These are phyloP conservation scores for Dysdera silvatica DNA, from an alignment of 1,140 invertebrate genomes.

Conservation along the genomic window DNA sequence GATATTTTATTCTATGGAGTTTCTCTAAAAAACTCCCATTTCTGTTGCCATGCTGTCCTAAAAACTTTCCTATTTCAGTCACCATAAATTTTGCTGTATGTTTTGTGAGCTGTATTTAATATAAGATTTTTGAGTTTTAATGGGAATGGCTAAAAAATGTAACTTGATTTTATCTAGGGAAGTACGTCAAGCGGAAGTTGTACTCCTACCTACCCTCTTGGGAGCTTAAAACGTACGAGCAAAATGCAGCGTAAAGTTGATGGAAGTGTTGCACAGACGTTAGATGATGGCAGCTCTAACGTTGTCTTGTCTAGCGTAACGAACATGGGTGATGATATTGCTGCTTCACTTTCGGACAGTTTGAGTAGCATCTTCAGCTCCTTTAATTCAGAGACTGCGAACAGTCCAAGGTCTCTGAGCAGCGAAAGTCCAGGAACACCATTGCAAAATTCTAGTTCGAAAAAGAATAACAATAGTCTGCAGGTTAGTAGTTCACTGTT, in stretches of 20 bases:
- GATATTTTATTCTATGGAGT: too few species aligned
- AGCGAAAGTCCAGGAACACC: too few species aligned
- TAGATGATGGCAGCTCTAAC: conserved; percentile 23
- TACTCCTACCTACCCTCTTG: conserved; percentile 22
- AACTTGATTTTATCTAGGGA: too few species aligned
- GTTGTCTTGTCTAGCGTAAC: conserved; percentile 31
- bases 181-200: conserved; percentile 15
- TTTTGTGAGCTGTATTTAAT: too few species aligned
- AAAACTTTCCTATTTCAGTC: too few species aligned
- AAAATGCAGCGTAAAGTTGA: conserved; percentile 33
- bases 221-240: conserved; percentile 30
- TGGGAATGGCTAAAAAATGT: too few species aligned
- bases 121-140: too few species aligned
- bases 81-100: too few species aligned
- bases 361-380: conserved; percentile 22
- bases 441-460: too few species aligned
- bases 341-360: conserved; percentile 8
- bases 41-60: too few species aligned
- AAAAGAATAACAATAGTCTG: conserved; percentile 9
- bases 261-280: conserved; percentile 28
- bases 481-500: conserved; percentile 2
- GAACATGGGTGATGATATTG: conserved; percentile 19
- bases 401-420: neutral
- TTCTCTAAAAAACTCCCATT: too few species aligned
- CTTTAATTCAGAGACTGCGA: conserved; percentile 13